Evolutionary conservation across 37 sponge, comb jelly and placozoan species (phyloP), one percentile per base, ranked within the genome.

Genomic region (Ianthella basta): DNA sequence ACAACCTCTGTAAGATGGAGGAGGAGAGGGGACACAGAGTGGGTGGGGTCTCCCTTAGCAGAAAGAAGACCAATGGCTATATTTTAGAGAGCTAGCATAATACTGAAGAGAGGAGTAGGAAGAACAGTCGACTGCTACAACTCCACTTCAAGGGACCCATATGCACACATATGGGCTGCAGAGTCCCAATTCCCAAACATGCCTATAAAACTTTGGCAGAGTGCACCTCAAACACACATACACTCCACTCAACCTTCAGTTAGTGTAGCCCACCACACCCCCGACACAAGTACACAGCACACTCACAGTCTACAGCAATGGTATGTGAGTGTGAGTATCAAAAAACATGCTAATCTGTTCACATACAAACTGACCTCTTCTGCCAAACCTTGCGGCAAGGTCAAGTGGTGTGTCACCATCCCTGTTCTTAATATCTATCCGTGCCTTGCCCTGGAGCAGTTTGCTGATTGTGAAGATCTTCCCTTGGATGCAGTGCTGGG

Each of bases 351-450:
- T 55, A 20, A 24, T 6, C 36, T 50, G 19, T 19, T 32, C 10
- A 12, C 10, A 32, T 65, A 39, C 34, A 33, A 74, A 66, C 81
- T 10, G 21, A 91, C 96, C 94, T 85, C 66, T 82, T 65, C 86
- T 93, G 77, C 93, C 91, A 60, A 83, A 93, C 66, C 89, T 50
- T 24, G 92, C 89, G 30, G 96, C 96, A 0, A 96, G 84, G 34
- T 91, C 91, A 59, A 96, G 88, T 19, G 96, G 85, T 15, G 89
- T 86, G 86, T 96, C 93, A 25, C 94, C 89, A 1, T 74, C 87
- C 44, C 81, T 80, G 82, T 96, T 93, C 37, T 32, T 32, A 15
- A 64, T 18, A 53, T 88, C 55, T 14, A 88, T 77, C 23, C 80
- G 44, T 10, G 87, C 85, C n/a, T 87, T 77, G 55, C 66, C 60